These are phyloP conservation scores for Dunckerocampus dactyliophorus DNA, from an alignment of 2,113 vertebrate species.

Conservation along the genomic window DNA sequence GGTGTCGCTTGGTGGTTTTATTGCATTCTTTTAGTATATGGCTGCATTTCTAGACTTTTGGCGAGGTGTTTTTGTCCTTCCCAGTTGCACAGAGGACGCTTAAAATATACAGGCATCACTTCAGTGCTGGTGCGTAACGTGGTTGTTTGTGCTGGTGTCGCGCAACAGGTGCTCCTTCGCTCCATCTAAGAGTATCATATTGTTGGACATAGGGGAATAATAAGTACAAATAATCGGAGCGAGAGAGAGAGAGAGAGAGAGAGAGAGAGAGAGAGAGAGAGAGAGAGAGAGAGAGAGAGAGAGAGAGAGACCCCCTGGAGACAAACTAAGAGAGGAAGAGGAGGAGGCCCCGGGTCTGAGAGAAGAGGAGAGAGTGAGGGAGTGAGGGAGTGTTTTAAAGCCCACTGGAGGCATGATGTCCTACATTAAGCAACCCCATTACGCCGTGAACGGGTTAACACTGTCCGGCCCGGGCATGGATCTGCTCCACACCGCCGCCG, in stretches of 20 bases:
- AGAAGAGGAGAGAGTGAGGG: constrained; percentile 69
- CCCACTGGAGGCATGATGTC: constrained; percentile 82
- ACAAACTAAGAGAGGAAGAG: constrained; percentile 59
- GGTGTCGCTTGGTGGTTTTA: not conserved
- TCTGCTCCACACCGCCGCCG: constrained; percentile 79
- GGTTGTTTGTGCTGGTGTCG: not conserved
- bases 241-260: constrained; percentile 26
- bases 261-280: constrained; percentile 31
- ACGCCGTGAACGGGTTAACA: constrained; percentile 83
- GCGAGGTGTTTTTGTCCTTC: not conserved
- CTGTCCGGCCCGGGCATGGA: constrained; percentile 83
- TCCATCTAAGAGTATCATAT: not conserved
- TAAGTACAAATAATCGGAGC: constrained; percentile 17
- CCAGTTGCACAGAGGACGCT: not conserved
- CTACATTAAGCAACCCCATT: constrained; percentile 87
- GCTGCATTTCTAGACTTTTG: not conserved
- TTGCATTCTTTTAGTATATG: not conserved
- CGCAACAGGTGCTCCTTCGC: not conserved
- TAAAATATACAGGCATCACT: not conserved
- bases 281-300: constrained; percentile 40
- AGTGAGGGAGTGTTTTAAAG: constrained; percentile 73
- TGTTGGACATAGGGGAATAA: constrained; percentile 4
- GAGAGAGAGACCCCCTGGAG: constrained; percentile 56
- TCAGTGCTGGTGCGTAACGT: constrained; percentile 28
- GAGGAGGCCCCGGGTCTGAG: constrained; percentile 63